Evolutionary conservation across 2,797 vertebrate genomes (phyloP), one percentile per base, ranked within the genome.

Genomic region (Clarias pachynema): DNA sequence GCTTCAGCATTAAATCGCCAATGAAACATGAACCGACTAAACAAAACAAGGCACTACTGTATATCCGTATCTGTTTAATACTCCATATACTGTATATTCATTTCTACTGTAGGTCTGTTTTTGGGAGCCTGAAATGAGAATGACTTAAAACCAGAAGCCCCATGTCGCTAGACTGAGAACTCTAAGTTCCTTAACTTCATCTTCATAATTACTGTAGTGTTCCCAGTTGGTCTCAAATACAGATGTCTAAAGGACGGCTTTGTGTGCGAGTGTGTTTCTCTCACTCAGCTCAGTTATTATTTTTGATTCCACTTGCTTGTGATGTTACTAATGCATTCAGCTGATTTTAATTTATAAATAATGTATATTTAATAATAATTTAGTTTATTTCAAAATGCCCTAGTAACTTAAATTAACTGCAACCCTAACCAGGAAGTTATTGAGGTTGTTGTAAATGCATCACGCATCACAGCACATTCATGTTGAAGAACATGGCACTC

Each of bases 1-100:
- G 78, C 81, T 81, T 83, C 59, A 69, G 63, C n/a, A 60, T 78
- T 78, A 78, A 60, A 34, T 62, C 22, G 40, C 24, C 6, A 9
- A 26, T 59, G 59, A 26, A 79, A 62, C 34, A 8, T 37, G 20
- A 78, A 60, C 56, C 37, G 4, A 22, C n/a, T 20, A 37, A 78
- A 60, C 57, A 78, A 78, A 60, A 37, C 15, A 20, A 12, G 57
- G 12, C 20, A 60, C 20, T 59, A 34, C 34, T 3, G 34, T 34
- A 60, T 59, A 59, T 59, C 16, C 12, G 29, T 77, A 59, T 59
- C 29, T 62, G 57, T 40, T 62, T 60, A 62, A 22, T n/a, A 31
- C 22, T 62, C 29, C 57, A 78, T 37, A 34, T 37, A 34, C 34
- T 34, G 34, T 37, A 37, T 78, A 62, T 60, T 34, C 0, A 12